Conservation (phyloP, 2,113 vertebrate genomes). For the Catagonus wagneri region DNA sequence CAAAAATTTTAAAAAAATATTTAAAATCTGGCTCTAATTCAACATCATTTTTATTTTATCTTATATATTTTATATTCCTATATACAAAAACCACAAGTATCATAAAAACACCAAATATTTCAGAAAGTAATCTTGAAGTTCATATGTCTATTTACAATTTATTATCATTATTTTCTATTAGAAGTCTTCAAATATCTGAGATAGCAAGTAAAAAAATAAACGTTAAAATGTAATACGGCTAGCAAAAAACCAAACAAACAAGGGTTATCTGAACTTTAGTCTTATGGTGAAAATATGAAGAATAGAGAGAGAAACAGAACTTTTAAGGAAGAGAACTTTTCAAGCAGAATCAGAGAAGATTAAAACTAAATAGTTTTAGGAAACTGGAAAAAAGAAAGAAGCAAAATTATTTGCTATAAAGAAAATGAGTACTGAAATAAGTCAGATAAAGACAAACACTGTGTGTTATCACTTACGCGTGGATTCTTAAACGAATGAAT, state of each 20-base stretch:
- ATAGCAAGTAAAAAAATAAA: not conserved
- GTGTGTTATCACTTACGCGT: not conserved
- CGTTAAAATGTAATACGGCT: not conserved
- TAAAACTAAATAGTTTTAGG: not conserved
- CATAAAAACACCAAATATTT: not conserved
- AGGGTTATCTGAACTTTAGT: not conserved
- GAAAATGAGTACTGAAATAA: not conserved
- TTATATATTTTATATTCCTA: not conserved
- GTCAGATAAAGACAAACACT: not conserved
- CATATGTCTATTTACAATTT: not conserved
- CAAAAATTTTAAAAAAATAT: not conserved
- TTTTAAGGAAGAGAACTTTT: not conserved
- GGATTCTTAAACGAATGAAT: not conserved
- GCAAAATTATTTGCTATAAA: not conserved
- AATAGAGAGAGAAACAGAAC: not conserved
- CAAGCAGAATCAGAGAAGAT: not conserved
- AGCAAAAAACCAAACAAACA: not conserved
- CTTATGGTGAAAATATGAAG: not conserved
- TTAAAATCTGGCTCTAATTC: not conserved
- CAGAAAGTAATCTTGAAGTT: not conserved
- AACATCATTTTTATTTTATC: not conserved
- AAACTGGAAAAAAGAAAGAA: not conserved
- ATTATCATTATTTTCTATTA: not conserved
- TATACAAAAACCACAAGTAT: not conserved
- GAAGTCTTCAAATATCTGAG: not conserved